These are phyloP conservation scores for Dermochelys coriacea DNA, from an alignment of 2,797 vertebrate species.

Conservation along the genomic window DNA sequence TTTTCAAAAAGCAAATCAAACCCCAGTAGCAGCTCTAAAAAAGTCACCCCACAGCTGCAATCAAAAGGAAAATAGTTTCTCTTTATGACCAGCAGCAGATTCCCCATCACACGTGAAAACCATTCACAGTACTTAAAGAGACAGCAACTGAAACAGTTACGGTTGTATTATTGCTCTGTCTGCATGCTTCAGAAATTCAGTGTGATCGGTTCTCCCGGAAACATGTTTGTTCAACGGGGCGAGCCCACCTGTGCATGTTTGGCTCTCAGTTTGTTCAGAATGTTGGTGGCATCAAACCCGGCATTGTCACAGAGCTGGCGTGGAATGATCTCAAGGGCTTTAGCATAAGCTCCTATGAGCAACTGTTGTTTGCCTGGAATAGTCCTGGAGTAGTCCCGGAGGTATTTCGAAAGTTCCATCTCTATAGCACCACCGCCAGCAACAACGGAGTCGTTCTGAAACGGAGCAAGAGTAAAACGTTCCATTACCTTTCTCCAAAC, in stretches of 20 bases:
- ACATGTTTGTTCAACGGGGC: accelerated
- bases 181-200: accelerated
- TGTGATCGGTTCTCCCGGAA: accelerated
- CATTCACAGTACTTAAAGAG: accelerated
- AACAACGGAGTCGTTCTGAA: constrained; percentile 94
- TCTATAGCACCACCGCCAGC: constrained; percentile 96
- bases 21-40: not conserved
- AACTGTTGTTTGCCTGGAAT: constrained; percentile 98
- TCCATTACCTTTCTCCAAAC: not conserved
- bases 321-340: constrained; percentile 96
- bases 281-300: constrained; percentile 98
- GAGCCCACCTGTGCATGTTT: constrained; percentile 93
- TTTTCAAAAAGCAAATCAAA: not conserved
- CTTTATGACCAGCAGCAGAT: not conserved
- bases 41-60: not conserved
- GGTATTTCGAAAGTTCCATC: constrained; percentile 97
- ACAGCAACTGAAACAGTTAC: accelerated
- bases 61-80: not conserved
- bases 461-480: not conserved
- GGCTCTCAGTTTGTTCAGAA: constrained; percentile 96
- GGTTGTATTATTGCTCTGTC: accelerated
- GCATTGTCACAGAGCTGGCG: constrained; percentile 98
- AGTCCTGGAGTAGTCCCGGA: constrained; percentile 96
- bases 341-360: constrained; percentile 95
- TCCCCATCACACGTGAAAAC: not conserved